Evolutionary conservation across 2,797 vertebrate species (phyloP).

Genomic region (Jordanella pulchra): DNA sequence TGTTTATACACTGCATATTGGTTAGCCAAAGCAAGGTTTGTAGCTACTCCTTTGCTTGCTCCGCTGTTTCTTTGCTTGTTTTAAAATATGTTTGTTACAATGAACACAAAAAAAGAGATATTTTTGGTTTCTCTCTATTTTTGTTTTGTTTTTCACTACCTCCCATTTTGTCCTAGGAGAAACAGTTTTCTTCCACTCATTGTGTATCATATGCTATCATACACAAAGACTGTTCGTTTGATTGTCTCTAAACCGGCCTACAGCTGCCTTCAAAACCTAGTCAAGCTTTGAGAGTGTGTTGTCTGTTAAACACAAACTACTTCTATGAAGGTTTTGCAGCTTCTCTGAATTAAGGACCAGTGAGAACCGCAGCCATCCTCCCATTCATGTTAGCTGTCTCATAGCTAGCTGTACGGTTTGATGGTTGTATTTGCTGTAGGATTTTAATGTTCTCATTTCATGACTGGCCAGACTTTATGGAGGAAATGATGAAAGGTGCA

Average conservation of each 20-base stretch:
- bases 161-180: too few species aligned
- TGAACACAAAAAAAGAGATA: too few species aligned
- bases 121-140: too few species aligned
- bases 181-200: too few species aligned
- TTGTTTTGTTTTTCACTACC: too few species aligned
- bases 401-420: constrained; percentile 53
- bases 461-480: constrained; percentile 81
- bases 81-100: too few species aligned
- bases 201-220: too few species aligned
- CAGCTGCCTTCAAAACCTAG: neutral
- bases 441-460: constrained; percentile 82
- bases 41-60: too few species aligned
- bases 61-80: too few species aligned
- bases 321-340: constrained; percentile 22
- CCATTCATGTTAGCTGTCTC: constrained; percentile 48
- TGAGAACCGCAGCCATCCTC: constrained; percentile 35
- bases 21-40: too few species aligned
- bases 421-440: constrained; percentile 71
- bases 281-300: neutral
- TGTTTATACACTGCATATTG: too few species aligned
- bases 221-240: neutral
- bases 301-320: neutral
- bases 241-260: neutral
- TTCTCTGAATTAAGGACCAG: constrained; percentile 49
- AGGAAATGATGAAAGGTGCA: constrained; percentile 80